Percentiles rank a stretch among this genome's conserved stretches.
These are phyloP conservation scores for Triops longicaudatus DNA, from an alignment of 1,140 invertebrate genomes.

Conservation along the genomic window DNA sequence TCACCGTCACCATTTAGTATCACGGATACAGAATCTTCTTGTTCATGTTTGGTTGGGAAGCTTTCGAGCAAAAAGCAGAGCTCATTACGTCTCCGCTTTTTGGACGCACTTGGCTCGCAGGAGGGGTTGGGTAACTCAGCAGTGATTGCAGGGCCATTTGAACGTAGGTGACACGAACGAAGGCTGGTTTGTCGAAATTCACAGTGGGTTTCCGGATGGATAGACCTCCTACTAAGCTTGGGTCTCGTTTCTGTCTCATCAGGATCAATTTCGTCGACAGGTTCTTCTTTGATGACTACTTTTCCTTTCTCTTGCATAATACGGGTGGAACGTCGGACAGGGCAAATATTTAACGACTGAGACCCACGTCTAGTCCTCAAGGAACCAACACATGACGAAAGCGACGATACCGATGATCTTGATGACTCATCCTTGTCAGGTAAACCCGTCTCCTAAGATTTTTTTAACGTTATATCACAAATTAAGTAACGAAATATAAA, in stretches of 20 bases:
- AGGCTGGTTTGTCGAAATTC: neutral
- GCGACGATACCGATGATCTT: neutral
- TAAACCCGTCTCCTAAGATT: neutral
- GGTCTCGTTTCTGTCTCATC: neutral
- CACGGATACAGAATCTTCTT: neutral
- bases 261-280: neutral
- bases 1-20: neutral
- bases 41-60: neutral
- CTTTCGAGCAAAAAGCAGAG: constrained; percentile 1
- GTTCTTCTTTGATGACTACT: neutral
- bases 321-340: neutral
- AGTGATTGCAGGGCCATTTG: neutral
- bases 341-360: neutral
- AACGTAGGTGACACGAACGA: neutral
- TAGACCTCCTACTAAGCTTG: neutral
- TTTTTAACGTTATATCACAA: neutral
- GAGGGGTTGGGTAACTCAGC: neutral
- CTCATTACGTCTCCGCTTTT: neutral
- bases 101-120: neutral
- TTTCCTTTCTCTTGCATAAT: constrained; percentile 13
- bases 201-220: neutral
- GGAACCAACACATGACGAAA: neutral
- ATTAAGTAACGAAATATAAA: neutral
- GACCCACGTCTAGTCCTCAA: neutral
- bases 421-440: neutral